Evolutionary conservation across 2,797 vertebrate genomes (phyloP).

Genomic region (Prunella strophiata): DNA sequence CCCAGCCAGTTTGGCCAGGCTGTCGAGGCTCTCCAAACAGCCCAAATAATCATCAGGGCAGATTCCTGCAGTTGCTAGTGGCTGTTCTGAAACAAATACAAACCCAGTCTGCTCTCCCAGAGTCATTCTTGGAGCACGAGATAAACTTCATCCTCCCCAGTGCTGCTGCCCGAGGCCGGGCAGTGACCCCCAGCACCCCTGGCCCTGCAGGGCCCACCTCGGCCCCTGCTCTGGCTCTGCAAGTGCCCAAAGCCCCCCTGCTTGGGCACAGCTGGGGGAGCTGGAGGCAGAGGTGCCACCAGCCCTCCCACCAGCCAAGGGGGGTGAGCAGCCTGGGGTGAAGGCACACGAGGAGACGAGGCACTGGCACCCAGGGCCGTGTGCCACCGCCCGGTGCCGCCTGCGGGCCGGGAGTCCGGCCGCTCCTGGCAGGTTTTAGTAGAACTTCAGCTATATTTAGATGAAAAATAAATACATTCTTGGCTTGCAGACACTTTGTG

Average conservation of each 20-base stretch:
- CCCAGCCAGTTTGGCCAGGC: background rate
- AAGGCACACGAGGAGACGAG: fast-evolving
- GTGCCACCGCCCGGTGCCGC: fast-evolving
- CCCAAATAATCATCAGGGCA: background rate
- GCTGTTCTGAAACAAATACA: constrained; percentile 18
- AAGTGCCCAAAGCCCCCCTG: fast-evolving
- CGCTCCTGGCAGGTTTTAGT: background rate
- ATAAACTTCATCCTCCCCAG: background rate
- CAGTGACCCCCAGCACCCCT: fast-evolving
- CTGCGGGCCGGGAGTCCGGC: background rate
- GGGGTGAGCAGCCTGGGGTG: fast-evolving
- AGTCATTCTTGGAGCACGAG: background rate
- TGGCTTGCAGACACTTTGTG: background rate
- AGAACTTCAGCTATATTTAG: constrained; percentile 32
- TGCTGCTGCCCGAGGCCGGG: background rate
- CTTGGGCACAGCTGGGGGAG: background rate
- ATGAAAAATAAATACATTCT: constrained; percentile 15
- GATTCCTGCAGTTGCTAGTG: constrained; percentile 19
- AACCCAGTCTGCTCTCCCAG: background rate
- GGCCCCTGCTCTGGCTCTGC: fast-evolving
- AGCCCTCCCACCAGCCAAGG: background rate
- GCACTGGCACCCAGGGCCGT: background rate
- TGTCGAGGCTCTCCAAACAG: background rate
- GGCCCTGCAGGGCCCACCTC: background rate
- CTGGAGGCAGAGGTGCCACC: background rate